phyloP scores from a whole-genome alignment of 2,888 invertebrate genomes.

The Drosophila eohydei region DNA sequence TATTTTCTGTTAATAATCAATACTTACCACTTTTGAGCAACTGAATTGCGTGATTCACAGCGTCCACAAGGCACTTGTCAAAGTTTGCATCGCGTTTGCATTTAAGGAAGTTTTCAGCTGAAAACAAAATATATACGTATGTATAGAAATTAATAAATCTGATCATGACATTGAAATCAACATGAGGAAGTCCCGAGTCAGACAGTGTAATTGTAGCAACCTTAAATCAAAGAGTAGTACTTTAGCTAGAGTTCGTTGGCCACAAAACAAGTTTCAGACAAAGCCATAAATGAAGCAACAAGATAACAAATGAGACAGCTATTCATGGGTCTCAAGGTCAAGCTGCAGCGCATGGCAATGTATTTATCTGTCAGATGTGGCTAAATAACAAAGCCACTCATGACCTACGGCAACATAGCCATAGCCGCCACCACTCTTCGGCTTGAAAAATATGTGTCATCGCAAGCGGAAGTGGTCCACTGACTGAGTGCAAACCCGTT shows the following conservation, averaged over 20 bases:
- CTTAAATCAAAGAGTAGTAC: slow-evolving; percentile 26
- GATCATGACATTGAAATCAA: slow-evolving; percentile 67
- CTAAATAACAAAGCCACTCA: slow-evolving; percentile 47
- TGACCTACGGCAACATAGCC: slow-evolving; percentile 71
- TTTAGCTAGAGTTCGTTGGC: slow-evolving; percentile 57
- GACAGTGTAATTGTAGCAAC: slow-evolving; percentile 61
- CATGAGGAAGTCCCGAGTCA: slow-evolving; percentile 54
- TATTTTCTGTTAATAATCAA: background rate
- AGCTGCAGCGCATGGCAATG: slow-evolving; percentile 52
- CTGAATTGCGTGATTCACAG: slow-evolving; percentile 86
- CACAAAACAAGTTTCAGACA: slow-evolving; percentile 61
- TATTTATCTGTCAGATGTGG: slow-evolving; percentile 48
- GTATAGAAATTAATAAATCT: slow-evolving; percentile 27
- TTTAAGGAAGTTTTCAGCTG: slow-evolving; percentile 87
- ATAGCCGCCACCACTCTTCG: slow-evolving; percentile 1
- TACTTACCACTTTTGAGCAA: slow-evolving; percentile 87
- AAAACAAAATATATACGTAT: slow-evolving; percentile 41
- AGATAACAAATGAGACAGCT: slow-evolving; percentile 50
- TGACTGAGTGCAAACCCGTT: slow-evolving; percentile 47
- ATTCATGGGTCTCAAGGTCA: slow-evolving; percentile 75
- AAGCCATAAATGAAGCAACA: slow-evolving; percentile 35
- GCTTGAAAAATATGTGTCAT: slow-evolving; percentile 47
- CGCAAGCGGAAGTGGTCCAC: slow-evolving; percentile 52
- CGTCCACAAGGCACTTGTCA: slow-evolving; percentile 87
- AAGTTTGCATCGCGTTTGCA: slow-evolving; percentile 87